Percentiles rank a stretch among this genome's conserved stretches.
phyloP scores from a whole-genome alignment of 1,140 invertebrate species.

The Listronotus oregonensis region DNA sequence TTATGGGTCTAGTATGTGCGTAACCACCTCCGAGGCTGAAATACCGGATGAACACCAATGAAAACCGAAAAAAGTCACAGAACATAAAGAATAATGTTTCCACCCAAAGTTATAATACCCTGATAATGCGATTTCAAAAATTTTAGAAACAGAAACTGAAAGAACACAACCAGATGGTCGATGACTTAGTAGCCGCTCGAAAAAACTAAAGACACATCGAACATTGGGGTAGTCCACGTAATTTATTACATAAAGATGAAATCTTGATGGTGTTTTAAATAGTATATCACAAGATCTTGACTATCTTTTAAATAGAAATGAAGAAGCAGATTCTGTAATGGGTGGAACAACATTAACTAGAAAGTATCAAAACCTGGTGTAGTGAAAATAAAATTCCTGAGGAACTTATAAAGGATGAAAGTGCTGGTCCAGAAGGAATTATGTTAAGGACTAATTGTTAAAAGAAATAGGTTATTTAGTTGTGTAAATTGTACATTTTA shows the following conservation, averaged over 20 bases:
- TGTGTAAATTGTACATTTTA: no score
- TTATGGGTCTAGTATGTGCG: constrained; percentile 43
- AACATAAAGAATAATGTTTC: constrained; percentile 32
- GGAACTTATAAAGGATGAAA: constrained; percentile 40
- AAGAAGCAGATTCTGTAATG: constrained; percentile 19
- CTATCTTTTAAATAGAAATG: constrained; percentile 49
- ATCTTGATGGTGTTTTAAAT: constrained; percentile 51
- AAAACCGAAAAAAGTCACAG: constrained; percentile 26
- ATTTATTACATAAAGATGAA: constrained; percentile 32
- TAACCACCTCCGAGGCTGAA: constrained; percentile 4
- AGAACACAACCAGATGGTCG: constrained; percentile 48
- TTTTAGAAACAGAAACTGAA: constrained; percentile 34
- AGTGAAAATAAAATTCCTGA: constrained; percentile 41
- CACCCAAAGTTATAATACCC: constrained; percentile 38
- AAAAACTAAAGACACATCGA: constrained; percentile 12
- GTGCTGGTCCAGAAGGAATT: constrained; percentile 40
- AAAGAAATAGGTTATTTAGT: not conserved
- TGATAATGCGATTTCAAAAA: constrained; percentile 36
- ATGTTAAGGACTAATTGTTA: constrained; percentile 47
- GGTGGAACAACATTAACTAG: constrained; percentile 19
- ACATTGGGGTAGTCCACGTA: constrained; percentile 5
- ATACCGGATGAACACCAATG: constrained; percentile 14
- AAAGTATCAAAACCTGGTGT: constrained; percentile 40
- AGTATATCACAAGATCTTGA: constrained; percentile 53
- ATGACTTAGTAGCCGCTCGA: constrained; percentile 29